phyloP scores from a whole-genome alignment of 2,797 vertebrate genomes.

The Neosilurus hyrtlii region DNA sequence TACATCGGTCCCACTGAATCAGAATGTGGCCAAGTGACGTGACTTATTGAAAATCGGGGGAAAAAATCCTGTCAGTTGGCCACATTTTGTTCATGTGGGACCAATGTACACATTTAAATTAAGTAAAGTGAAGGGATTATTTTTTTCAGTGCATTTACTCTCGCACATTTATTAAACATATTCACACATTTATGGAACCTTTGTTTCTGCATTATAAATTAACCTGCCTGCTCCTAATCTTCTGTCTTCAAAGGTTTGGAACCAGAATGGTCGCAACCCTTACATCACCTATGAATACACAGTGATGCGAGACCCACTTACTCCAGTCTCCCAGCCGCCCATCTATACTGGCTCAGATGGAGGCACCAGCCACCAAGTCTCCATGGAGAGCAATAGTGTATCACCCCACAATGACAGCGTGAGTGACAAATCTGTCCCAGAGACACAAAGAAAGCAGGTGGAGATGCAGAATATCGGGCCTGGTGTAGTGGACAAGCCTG shows the following conservation, averaged over 20 bases:
- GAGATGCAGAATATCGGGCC: slow-evolving; percentile 58
- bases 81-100: no score
- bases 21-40: no score
- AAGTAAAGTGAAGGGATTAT: no score
- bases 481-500: slow-evolving; percentile 65
- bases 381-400: slow-evolving; percentile 63
- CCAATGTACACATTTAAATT: no score
- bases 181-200: neutral
- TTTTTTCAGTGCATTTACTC: neutral
- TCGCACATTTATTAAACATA: slow-evolving; percentile 9
- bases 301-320: slow-evolving; percentile 80
- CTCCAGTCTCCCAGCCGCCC: slow-evolving; percentile 74
- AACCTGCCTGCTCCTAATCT: neutral
- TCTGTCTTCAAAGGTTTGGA: slow-evolving; percentile 82
- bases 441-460: slow-evolving; percentile 64
- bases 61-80: no score
- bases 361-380: slow-evolving; percentile 66
- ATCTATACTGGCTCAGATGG: slow-evolving; percentile 81
- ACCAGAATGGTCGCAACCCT: slow-evolving; percentile 91
- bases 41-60: no score
- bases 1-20: no score
- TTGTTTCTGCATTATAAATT: neutral
- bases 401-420: slow-evolving; percentile 74
- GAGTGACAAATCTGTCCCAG: slow-evolving; percentile 66
- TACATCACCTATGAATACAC: slow-evolving; percentile 97